These are phyloP conservation scores for Mythimna ferrago DNA, from an alignment of 2,888 invertebrate genomes.

Conservation along the genomic window DNA sequence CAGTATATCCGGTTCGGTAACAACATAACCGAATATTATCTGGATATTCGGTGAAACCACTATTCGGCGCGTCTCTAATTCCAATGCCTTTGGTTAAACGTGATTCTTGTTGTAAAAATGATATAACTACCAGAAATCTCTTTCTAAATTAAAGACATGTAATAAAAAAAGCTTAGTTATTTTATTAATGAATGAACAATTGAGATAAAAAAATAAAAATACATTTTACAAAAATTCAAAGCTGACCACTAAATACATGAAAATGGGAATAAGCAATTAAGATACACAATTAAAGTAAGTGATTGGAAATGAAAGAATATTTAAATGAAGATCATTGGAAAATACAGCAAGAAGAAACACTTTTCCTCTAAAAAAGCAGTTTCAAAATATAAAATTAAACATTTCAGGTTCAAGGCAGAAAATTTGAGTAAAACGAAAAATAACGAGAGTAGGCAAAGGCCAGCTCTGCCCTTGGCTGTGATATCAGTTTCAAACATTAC, in stretches of 20 bases:
- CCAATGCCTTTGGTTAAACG: background rate
- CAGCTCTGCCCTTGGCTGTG: slow-evolving; percentile 64
- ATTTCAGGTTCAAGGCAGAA: slow-evolving; percentile 51
- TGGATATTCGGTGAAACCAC: too few relatives aligned
- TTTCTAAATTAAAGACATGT: slow-evolving; percentile 37
- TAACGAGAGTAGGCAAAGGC: slow-evolving; percentile 61
- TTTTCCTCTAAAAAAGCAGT: slow-evolving; percentile 81
- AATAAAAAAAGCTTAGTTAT: slow-evolving; percentile 18
- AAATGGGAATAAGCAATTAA: slow-evolving; percentile 44
- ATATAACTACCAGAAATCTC: background rate
- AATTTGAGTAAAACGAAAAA: slow-evolving; percentile 54
- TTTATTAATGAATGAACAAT: slow-evolving; percentile 48
- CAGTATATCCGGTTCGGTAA: too few relatives aligned
- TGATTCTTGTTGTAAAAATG: background rate
- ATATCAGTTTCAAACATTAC: slow-evolving; percentile 35
- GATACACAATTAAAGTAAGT: slow-evolving; percentile 51
- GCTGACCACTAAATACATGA: slow-evolving; percentile 62
- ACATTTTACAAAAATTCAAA: slow-evolving; percentile 57
- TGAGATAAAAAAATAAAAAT: slow-evolving; percentile 36
- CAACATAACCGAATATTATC: too few relatives aligned
- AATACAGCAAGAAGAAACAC: slow-evolving; percentile 75
- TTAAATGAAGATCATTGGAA: slow-evolving; percentile 57
- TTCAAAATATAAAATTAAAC: slow-evolving; percentile 70
- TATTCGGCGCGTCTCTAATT: too few relatives aligned
- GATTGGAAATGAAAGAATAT: slow-evolving; percentile 60